A percentile compares a stretch with the other conserved stretches of the same genome.
Conservation (phyloP, 2,797 vertebrate species). For the Tympanoctomys barrerae region DNA sequence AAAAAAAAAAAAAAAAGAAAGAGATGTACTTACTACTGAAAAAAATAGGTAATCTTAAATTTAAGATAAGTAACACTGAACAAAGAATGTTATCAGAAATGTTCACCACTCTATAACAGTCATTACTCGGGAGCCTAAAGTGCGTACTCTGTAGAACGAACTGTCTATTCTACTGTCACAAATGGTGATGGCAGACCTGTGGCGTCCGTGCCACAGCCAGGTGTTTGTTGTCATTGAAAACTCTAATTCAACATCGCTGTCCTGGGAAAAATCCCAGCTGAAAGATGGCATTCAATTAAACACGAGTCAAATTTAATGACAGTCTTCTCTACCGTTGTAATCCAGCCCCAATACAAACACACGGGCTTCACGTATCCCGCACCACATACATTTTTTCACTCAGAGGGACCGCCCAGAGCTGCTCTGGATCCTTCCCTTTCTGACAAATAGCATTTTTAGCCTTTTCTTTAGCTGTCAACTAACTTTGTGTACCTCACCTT, state of each 20-base stretch:
- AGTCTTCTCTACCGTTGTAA: not conserved
- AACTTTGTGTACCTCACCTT: not conserved
- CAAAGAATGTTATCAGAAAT: not conserved
- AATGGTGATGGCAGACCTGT: not conserved
- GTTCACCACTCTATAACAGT: not conserved
- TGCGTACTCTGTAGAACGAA: accelerated
- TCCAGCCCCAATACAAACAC: not conserved
- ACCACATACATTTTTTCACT: not conserved
- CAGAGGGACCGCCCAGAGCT: not conserved
- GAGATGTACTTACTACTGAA: not conserved
- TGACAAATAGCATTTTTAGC: not conserved
- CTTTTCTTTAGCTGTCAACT: conserved; percentile 7
- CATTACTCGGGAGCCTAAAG: not conserved
- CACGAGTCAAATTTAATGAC: not conserved
- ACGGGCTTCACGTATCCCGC: not conserved
- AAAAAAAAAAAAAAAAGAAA: too few relatives aligned
- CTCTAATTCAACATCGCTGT: not conserved
- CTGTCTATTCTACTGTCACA: not conserved
- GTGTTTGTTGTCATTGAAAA: not conserved
- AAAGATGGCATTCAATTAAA: not conserved
- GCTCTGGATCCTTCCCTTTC: not conserved
- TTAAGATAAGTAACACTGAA: not conserved
- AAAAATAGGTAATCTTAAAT: not conserved
- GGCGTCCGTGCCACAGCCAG: not conserved
- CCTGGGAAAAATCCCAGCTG: not conserved